Conservation (phyloP, 1,140 invertebrate species). For the Oedothorax gibbosus region DNA sequence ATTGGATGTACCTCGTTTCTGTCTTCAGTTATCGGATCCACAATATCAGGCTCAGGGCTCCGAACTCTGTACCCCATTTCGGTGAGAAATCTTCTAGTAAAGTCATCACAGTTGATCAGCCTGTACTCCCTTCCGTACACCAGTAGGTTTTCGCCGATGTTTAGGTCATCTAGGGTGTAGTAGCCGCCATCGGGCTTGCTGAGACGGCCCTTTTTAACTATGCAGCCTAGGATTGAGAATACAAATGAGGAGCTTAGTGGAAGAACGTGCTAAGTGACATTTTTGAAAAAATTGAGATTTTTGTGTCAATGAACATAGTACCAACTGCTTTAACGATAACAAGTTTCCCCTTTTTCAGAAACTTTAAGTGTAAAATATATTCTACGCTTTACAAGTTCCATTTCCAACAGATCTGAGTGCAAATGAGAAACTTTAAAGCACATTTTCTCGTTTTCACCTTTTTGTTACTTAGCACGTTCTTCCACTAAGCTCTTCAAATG, state of each 20-base stretch:
- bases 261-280: too few relatives aligned
- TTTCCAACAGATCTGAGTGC: too few relatives aligned
- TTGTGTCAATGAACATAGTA: too few relatives aligned
- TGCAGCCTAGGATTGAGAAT: slow-evolving; percentile 4
- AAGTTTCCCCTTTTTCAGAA: too few relatives aligned
- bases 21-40: slow-evolving; percentile 25
- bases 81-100: slow-evolving; percentile 42
- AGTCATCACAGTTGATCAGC: slow-evolving; percentile 38
- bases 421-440: too few relatives aligned
- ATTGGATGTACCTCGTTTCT: slow-evolving; percentile 14
- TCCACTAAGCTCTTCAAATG: too few relatives aligned
- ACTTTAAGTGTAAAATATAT: too few relatives aligned
- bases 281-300: too few relatives aligned
- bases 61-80: slow-evolving; percentile 41
- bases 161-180: slow-evolving; percentile 50
- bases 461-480: too few relatives aligned
- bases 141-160: slow-evolving; percentile 21
- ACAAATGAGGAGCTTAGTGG: neutral
- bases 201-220: slow-evolving; percentile 12
- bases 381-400: too few relatives aligned
- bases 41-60: slow-evolving; percentile 5
- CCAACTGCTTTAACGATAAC: too few relatives aligned
- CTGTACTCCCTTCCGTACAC: slow-evolving; percentile 36
- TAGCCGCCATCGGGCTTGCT: slow-evolving; percentile 31
- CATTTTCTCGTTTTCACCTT: too few relatives aligned